Percentiles rank a stretch among this genome's conserved stretches.
These are phyloP conservation scores for Palythoa grandiflora DNA, from an alignment of 92 coral and sea anemone genomes.

Conservation along the genomic window DNA sequence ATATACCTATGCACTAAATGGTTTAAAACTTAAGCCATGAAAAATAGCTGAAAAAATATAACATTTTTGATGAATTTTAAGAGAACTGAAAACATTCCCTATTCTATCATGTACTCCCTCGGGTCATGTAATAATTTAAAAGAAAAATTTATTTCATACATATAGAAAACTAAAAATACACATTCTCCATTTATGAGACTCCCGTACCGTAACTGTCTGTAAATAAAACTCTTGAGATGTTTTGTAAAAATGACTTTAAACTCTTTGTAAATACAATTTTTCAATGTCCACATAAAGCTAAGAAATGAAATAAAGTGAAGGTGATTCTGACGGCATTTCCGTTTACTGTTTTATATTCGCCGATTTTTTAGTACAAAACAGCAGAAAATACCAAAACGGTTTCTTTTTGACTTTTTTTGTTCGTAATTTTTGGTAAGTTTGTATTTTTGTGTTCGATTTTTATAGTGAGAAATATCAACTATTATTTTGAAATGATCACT, in stretches of 20 bases:
- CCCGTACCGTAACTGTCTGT: not conserved
- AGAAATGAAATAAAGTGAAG: not conserved
- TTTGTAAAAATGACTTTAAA: slow-evolving; percentile 17
- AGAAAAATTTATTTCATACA: not conserved
- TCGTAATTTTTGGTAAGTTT: not conserved
- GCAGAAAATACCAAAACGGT: slow-evolving; percentile 23
- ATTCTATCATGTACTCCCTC: not conserved
- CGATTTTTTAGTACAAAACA: not conserved
- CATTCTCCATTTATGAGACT: not conserved
- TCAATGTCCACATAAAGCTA: not conserved
- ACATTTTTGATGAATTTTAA: not conserved
- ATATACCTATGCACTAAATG: not conserved
- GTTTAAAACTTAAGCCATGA: too few relatives aligned
- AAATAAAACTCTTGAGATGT: slow-evolving; percentile 11
- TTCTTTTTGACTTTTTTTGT: slow-evolving; percentile 1
- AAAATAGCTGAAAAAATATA: not conserved
- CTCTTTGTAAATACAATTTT: slow-evolving; percentile 14
- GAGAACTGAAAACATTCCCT: not conserved
- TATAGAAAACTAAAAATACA: slow-evolving; percentile 1
- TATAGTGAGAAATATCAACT: slow-evolving; percentile 11
- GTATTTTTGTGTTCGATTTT: slow-evolving; percentile 3
- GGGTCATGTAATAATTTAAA: not conserved
- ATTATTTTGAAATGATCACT: slow-evolving; percentile 16
- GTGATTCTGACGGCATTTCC: not conserved
- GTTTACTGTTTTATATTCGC: not conserved